A percentile compares a stretch with the other conserved stretches of the same genome.
phyloP scores from a whole-genome alignment of 2,797 vertebrate species.

The Sciaenops ocellatus region DNA sequence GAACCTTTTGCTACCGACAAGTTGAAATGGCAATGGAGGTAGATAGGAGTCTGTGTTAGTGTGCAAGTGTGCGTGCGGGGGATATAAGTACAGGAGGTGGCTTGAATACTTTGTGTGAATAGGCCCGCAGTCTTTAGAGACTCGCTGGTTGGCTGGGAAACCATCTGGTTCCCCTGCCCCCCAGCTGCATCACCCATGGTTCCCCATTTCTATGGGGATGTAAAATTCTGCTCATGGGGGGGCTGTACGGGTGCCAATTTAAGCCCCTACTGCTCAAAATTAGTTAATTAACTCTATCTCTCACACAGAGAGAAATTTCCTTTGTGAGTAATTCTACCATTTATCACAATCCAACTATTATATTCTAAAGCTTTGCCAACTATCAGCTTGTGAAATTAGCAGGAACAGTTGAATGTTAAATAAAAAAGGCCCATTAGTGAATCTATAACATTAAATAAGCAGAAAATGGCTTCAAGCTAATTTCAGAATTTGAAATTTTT shows the following conservation, averaged over 20 bases:
- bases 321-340: slow-evolving; percentile 69
- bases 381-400: slow-evolving; percentile 68
- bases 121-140: slow-evolving; percentile 67
- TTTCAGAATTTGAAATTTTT: slow-evolving; percentile 28
- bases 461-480: slow-evolving; percentile 20
- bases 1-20: slow-evolving; percentile 68
- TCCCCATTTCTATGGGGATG: slow-evolving; percentile 71
- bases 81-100: slow-evolving; percentile 59
- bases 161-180: slow-evolving; percentile 77
- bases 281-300: slow-evolving; percentile 80
- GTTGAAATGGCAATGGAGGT: slow-evolving; percentile 73
- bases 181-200: slow-evolving; percentile 64
- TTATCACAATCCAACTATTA: slow-evolving; percentile 67
- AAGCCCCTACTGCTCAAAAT: slow-evolving; percentile 70
- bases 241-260: slow-evolving; percentile 66
- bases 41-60: slow-evolving; percentile 62
- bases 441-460: slow-evolving; percentile 47
- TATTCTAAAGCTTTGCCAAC: slow-evolving; percentile 66
- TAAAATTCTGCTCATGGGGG: slow-evolving; percentile 54
- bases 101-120: slow-evolving; percentile 70
- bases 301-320: slow-evolving; percentile 63
- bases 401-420: slow-evolving; percentile 47
- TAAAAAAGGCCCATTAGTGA: slow-evolving; percentile 41
- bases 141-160: slow-evolving; percentile 74
- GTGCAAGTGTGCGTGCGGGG: slow-evolving; percentile 36